A percentile compares a stretch with the other conserved stretches of the same genome.
Evolutionary conservation across 2,797 vertebrate genomes (phyloP).

Genomic region (Amphiprion clarkii): DNA sequence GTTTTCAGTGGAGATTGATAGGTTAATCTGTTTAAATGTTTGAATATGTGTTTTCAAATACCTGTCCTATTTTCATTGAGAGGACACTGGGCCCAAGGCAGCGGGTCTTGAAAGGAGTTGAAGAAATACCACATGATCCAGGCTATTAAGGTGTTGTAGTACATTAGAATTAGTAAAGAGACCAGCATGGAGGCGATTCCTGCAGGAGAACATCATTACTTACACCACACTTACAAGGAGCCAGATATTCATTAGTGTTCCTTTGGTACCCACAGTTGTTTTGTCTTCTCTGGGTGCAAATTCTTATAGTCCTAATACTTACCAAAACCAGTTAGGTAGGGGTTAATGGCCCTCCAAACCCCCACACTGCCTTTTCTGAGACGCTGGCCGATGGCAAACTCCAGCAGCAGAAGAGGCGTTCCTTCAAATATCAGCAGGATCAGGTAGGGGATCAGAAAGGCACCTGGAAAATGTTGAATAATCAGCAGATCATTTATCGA

Average conservation of each 20-base stretch:
- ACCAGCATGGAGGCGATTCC: constrained; percentile 92
- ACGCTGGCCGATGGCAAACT: constrained; percentile 96
- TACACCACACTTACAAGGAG: background rate
- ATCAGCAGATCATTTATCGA: no score
- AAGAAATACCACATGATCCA: constrained; percentile 98
- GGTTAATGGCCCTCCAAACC: constrained; percentile 89
- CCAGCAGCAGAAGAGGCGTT: constrained; percentile 91
- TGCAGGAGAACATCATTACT: constrained; percentile 50
- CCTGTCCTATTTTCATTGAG: constrained; percentile 86
- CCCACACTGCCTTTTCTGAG: constrained; percentile 92
- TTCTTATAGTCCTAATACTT: constrained; percentile 38
- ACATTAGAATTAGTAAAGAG: constrained; percentile 91
- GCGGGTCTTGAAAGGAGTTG: constrained; percentile 95
- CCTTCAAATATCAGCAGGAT: constrained; percentile 95
- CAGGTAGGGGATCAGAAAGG: constrained; percentile 96
- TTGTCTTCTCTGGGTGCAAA: no score
- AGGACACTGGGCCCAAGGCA: constrained; percentile 92
- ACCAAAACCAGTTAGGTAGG: constrained; percentile 93
- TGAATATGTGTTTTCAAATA: constrained; percentile 57
- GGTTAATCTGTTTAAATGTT: no score
- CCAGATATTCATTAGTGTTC: background rate
- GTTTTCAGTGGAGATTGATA: no score
- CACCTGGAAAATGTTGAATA: constrained; percentile 82
- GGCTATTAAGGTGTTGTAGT: constrained; percentile 95
- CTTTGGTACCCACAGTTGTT: no score